phyloP scores from a whole-genome alignment of 2,888 invertebrate species.

The Microplitis deprimator region DNA sequence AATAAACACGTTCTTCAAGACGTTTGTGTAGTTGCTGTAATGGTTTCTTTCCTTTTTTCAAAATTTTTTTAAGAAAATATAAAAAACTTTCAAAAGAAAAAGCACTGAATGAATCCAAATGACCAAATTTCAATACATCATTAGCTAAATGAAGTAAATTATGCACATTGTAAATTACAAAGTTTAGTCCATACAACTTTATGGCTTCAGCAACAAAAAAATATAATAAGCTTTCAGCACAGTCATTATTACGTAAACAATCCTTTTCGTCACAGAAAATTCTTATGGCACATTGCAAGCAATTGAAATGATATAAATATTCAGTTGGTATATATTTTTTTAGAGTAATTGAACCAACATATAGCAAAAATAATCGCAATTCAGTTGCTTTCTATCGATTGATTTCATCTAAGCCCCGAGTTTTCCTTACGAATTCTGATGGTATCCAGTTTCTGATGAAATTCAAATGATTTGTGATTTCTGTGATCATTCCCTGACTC shows the following conservation, averaged over 20 bases:
- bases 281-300: constrained; percentile 45
- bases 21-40: constrained; percentile 19
- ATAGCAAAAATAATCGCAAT: constrained; percentile 45
- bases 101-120: constrained; percentile 42
- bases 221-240: constrained; percentile 25
- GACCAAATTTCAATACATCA: constrained; percentile 42
- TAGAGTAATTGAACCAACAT: constrained; percentile 50
- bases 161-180: constrained; percentile 38
- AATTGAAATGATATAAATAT: constrained; percentile 46
- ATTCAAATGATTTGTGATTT: constrained; percentile 32
- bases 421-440: background rate
- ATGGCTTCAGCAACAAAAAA: constrained; percentile 8
- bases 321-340: constrained; percentile 31
- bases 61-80: constrained; percentile 36
- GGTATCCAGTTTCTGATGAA: constrained; percentile 7
- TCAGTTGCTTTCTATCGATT: constrained; percentile 37
- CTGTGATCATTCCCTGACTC: background rate
- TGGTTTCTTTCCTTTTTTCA: constrained; percentile 15
- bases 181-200: constrained; percentile 24
- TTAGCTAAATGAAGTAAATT: constrained; percentile 39
- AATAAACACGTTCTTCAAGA: constrained; percentile 11
- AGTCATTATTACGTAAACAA: constrained; percentile 30
- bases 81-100: constrained; percentile 44
- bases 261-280: constrained; percentile 39
- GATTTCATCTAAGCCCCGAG: background rate